Percentiles rank a stretch among this genome's conserved stretches.
Conservation (phyloP, 2,888 invertebrate genomes). For the Tricholauxania praeusta region DNA sequence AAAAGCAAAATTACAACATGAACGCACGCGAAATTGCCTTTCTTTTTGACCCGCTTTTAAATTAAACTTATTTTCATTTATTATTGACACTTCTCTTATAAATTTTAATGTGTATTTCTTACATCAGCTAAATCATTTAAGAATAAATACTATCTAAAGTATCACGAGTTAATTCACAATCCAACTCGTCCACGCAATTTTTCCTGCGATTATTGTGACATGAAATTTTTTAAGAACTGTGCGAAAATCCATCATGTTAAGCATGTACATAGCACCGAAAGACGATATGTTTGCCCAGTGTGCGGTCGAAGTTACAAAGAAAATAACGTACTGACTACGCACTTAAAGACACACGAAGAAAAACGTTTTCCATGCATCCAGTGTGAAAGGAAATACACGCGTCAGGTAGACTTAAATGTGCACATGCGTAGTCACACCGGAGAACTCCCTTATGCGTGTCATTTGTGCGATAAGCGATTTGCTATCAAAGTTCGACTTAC, state of each 20-base stretch:
- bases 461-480: slow-evolving; percentile 44
- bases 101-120: no score
- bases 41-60: no score
- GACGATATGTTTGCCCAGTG: slow-evolving; percentile 11
- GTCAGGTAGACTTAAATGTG: slow-evolving; percentile 40
- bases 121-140: slow-evolving; percentile 4
- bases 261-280: slow-evolving; percentile 12
- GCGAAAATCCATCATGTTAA: slow-evolving; percentile 17
- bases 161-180: slow-evolving; percentile 5
- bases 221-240: not conserved
- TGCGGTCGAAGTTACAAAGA: slow-evolving; percentile 26
- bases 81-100: no score
- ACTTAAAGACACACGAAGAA: slow-evolving; percentile 37
- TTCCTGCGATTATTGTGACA: slow-evolving; percentile 5
- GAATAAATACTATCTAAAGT: not conserved
- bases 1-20: no score
- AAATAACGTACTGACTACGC: slow-evolving; percentile 39
- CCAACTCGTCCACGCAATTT: not conserved
- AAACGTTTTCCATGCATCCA: slow-evolving; percentile 38
- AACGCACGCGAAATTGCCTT: no score
- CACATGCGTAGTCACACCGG: slow-evolving; percentile 42
- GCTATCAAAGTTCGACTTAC: slow-evolving; percentile 46
- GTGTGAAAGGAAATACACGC: slow-evolving; percentile 43
- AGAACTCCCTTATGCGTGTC: slow-evolving; percentile 44
- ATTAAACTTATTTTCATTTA: no score